Base-by-base conservation (phyloP, 2,888 invertebrate species). In the Drosophila recens region DNA sequence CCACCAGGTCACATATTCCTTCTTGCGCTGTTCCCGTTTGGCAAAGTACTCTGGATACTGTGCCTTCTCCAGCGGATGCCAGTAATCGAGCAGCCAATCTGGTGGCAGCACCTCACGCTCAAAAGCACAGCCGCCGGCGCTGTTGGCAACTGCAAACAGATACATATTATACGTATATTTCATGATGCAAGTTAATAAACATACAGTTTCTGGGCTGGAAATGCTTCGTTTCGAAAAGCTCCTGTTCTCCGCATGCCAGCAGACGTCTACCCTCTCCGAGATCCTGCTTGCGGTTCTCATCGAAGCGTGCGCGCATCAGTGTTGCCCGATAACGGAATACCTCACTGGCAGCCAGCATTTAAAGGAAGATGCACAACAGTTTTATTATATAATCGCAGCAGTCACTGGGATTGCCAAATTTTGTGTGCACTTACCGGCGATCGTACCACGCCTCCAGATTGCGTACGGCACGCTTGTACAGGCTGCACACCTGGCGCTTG, bases 31-130 rank as follows among this genome's bases (percentile, higher is more conserved):
- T 90, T 99, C 98, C 11, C 99, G 94, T 15, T 94, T 94, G 54
- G 97, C 97, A 94, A 99, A 99, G 92, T 98, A 99, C 90, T 98
- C 97, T 0, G 99, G 98, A 93, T 97, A 99, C 87, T 95, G 95
- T 0, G 98, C 98, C 91, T 98, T 98, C 91, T 99, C 98, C 17
- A 97, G 92, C 0, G 98, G 98, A 93, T 98, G 96, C 98, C 98
- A 99, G 90, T 95, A 96, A 93, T 99, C 99, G 0, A 98, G 87
- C 1, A 98, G 94, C 96, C 96, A 97, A 92, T 98, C 98, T 0
- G 97, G 97, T 0, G 95, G 94, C 0, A 93, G 91, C 0, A 95
- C 94, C 38, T 95, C 95, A 91, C 98, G 95, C 66, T 95, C 95
- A 89, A 94, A 96, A 0, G 97, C 97, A 20, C 96, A 95, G 59